Conservation (phyloP, 2,113 vertebrate genomes). For the Plotosus lineatus region DNA sequence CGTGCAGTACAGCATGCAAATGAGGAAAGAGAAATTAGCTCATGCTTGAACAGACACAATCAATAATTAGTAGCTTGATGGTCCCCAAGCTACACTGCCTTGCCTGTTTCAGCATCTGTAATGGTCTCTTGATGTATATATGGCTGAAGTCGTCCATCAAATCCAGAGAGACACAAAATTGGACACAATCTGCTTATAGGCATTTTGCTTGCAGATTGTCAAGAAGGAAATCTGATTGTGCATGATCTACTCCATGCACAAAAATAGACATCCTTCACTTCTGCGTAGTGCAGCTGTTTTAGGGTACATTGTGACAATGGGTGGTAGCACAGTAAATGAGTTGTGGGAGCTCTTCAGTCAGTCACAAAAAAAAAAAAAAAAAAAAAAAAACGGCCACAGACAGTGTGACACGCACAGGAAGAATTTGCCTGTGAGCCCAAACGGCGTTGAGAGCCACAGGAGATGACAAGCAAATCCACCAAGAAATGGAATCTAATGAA, state of each 20-base stretch:
- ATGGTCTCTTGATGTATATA: constrained; percentile 9
- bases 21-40: constrained; percentile 46
- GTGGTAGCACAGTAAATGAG: constrained; percentile 3
- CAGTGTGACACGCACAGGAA: constrained; percentile 5
- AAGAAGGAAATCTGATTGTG: neutral
- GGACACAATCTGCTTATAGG: constrained; percentile 15
- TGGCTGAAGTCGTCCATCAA: constrained; percentile 40
- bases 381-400: constrained; percentile 6
- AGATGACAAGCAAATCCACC: constrained; percentile 38
- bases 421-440: neutral
- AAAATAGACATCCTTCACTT: constrained; percentile 43
- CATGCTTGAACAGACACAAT: constrained; percentile 50
- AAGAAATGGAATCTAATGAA: constrained; percentile 37
- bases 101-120: constrained; percentile 23
- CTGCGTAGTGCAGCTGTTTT: constrained; percentile 33
- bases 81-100: constrained; percentile 30
- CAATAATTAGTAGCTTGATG: constrained; percentile 51
- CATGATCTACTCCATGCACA: neutral
- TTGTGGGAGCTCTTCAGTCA: constrained; percentile 42
- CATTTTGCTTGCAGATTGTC: neutral
- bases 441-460: neutral
- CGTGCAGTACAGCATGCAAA: constrained; percentile 42
- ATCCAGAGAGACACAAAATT: constrained; percentile 44
- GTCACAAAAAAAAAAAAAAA: constrained; percentile 28
- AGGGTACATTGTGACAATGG: constrained; percentile 16